A percentile compares a stretch with the other conserved stretches of the same genome.
Evolutionary conservation across 2,797 vertebrate species (phyloP).

Genomic region (Apogon talboti): DNA sequence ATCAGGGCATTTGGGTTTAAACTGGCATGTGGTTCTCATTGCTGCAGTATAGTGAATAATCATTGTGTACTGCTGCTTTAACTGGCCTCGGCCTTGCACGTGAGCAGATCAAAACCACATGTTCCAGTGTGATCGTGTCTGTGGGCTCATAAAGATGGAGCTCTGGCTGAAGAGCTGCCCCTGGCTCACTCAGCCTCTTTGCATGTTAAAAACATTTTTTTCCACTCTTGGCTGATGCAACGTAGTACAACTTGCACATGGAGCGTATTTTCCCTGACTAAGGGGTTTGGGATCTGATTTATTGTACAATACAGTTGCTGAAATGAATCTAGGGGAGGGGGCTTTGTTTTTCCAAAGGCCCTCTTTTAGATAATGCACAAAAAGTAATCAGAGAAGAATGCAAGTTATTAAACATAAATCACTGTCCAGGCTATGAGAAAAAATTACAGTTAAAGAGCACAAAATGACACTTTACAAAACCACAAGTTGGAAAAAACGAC

Average conservation of each 20-base stretch:
- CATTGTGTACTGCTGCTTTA: conserved; percentile 67
- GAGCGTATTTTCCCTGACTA: conserved; percentile 72
- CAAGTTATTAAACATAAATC: conserved; percentile 36
- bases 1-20: conserved; percentile 58
- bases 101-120: conserved; percentile 82
- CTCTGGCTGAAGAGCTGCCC: conserved; percentile 56
- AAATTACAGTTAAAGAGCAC: not conserved
- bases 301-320: conserved; percentile 54
- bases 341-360: conserved; percentile 41
- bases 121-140: conserved; percentile 73
- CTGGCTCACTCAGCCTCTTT: conserved; percentile 62
- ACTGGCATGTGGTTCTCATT: conserved; percentile 74
- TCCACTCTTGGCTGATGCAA: conserved; percentile 72
- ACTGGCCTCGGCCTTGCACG: conserved; percentile 68
- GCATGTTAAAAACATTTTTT: conserved; percentile 63
- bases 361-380: conserved; percentile 19
- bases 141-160: conserved; percentile 65
- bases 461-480: conserved; percentile 28
- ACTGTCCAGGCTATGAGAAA: not conserved
- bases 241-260: conserved; percentile 66
- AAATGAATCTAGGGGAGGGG: conserved; percentile 43
- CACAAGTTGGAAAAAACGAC: conserved; percentile 2
- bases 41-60: conserved; percentile 65
- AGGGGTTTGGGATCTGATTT: conserved; percentile 67
- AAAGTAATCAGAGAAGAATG: conserved; percentile 40